Conservation (phyloP, 2,888 invertebrate species). For the Limnephilus auricula region DNA sequence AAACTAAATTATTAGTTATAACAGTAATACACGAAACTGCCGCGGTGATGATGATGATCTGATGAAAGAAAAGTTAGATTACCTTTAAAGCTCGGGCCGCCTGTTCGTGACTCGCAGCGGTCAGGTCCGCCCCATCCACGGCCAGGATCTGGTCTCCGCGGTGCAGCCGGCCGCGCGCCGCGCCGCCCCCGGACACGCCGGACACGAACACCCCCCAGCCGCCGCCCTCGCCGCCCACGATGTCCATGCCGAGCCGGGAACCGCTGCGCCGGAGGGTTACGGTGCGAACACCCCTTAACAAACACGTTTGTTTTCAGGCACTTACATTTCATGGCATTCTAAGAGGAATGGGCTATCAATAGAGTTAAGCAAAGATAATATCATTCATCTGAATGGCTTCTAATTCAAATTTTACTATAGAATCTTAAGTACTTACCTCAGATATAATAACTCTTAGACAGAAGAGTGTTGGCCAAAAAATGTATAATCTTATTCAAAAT, state of each 20-base stretch:
- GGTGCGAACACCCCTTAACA: constrained; percentile 69
- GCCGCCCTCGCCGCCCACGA: constrained; percentile 76
- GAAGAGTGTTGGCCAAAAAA: too few relatives aligned
- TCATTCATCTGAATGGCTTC: too few relatives aligned
- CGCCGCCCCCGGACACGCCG: constrained; percentile 74
- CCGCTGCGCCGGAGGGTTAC: constrained; percentile 75
- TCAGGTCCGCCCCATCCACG: constrained; percentile 85
- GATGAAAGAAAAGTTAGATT: background rate
- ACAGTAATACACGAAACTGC: too few relatives aligned
- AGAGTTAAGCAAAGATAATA: too few relatives aligned
- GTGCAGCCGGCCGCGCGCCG: constrained; percentile 77
- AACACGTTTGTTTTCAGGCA: too few relatives aligned
- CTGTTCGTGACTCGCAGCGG: constrained; percentile 86
- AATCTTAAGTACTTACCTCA: too few relatives aligned
- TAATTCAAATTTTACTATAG: too few relatives aligned
- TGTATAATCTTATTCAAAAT: too few relatives aligned
- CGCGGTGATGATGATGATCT: background rate
- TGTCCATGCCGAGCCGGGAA: constrained; percentile 77
- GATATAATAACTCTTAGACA: too few relatives aligned
- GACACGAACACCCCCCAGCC: constrained; percentile 77
- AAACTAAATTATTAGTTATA: too few relatives aligned
- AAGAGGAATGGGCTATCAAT: too few relatives aligned
- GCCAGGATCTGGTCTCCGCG: constrained; percentile 86
- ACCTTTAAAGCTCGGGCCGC: constrained; percentile 84
- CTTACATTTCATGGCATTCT: too few relatives aligned